Base-by-base conservation (phyloP, 1,140 invertebrate genomes). In the Acromyrmex heyeri region DNA sequence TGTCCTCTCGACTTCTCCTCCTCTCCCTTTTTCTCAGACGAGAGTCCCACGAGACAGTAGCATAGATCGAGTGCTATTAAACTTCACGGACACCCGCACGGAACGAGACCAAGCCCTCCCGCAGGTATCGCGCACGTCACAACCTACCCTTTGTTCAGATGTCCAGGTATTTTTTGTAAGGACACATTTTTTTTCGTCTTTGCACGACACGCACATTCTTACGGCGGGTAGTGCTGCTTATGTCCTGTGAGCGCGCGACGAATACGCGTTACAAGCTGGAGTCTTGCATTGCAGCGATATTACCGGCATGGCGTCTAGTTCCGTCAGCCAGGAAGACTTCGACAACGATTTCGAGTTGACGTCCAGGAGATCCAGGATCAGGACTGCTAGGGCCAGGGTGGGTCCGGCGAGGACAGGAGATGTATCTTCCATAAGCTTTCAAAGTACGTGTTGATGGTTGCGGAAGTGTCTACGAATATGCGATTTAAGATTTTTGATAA, bases 321-420 rank as follows among this genome's bases (percentile, higher is more conserved):
- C 96, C 14, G 96, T 97, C 24, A 97, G 96, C 90, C 96, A 97
- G 91, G 96, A 97, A 90, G 96, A 97, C 91, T 95, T 96, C 70
- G 96, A 97, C 55, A 95, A 95, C 90, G 96, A 97, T 88, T 96
- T 96, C 88, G 96, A 96, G 67, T 93, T 95, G 7, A 95, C 94
- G 16, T 95, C 95, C 18, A 94, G 96, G 12, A 92, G 96, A 79
- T 96, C 96, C 55, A 94, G 96, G 55, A 96, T 96, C 69, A 94
- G 96, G 67, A 96, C 95, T 3, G 95, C 96, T 2, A 90, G 96
- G 83, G 96, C 96, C 12, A 91, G 96, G 50, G 94, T 95, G 38
- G 95, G 95, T 8, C 95, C 96, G 87, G 95, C 94, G n/a, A 94
- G 94, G 69, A 83, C 91, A 55, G 93, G 91, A 44, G 92, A 94